Conservation (phyloP, 2,113 vertebrate species). For the Amblyopsis rosae region DNA sequence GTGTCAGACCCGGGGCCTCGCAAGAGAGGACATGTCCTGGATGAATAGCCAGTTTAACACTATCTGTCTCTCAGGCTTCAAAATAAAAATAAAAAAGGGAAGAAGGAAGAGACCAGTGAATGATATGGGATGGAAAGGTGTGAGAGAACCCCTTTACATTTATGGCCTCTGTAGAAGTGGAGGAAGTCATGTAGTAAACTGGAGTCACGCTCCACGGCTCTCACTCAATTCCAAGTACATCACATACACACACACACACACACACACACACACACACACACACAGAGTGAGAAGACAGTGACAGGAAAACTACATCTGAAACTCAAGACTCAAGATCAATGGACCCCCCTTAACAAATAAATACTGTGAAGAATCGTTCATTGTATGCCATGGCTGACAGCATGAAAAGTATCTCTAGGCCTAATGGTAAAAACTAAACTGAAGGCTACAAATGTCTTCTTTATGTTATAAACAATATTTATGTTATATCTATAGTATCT, state of each 20-base stretch:
- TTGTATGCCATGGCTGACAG: too few relatives aligned
- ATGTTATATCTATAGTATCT: neutral
- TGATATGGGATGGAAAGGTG: slow-evolving; percentile 72
- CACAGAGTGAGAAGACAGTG: slow-evolving; percentile 18
- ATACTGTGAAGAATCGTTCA: neutral
- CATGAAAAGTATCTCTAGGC: too few relatives aligned
- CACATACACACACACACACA: slow-evolving; percentile 33
- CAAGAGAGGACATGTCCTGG: slow-evolving; percentile 33
- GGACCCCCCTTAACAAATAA: neutral
- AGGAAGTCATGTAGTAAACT: slow-evolving; percentile 77
- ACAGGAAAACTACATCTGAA: slow-evolving; percentile 15
- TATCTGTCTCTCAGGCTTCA: slow-evolving; percentile 25
- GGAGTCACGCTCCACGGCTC: slow-evolving; percentile 67
- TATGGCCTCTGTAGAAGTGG: slow-evolving; percentile 69
- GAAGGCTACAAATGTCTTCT: too few relatives aligned
- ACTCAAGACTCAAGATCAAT: neutral
- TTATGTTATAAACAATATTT: too few relatives aligned
- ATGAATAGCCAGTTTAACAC: slow-evolving; percentile 45
- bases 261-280: too few relatives aligned
- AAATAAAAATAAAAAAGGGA: slow-evolving; percentile 42
- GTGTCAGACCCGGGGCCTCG: slow-evolving; percentile 15
- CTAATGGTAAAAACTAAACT: too few relatives aligned
- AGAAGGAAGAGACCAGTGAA: slow-evolving; percentile 61
- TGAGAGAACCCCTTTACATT: slow-evolving; percentile 75
- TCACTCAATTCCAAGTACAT: slow-evolving; percentile 74